Conservation (phyloP, 2,888 invertebrate species). For the Cyclophora punctaria region DNA sequence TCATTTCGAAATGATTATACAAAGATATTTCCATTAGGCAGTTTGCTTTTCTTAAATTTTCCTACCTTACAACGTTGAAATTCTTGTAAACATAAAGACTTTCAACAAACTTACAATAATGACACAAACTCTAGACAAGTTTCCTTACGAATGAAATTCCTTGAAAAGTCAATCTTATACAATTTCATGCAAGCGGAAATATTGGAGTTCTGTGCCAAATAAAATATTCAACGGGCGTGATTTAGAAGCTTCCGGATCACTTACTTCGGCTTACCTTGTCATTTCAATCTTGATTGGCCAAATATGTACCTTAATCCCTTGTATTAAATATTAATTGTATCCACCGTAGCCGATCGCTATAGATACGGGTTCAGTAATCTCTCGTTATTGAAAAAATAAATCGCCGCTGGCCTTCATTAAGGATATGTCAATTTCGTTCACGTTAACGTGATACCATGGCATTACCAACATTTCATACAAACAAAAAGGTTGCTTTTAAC, state of each 20-base stretch:
- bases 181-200: slow-evolving; percentile 33
- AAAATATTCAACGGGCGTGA: slow-evolving; percentile 55
- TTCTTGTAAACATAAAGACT: no score
- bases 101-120: not conserved
- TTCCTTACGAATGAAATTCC: not conserved
- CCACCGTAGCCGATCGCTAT: slow-evolving; percentile 1
- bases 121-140: not conserved
- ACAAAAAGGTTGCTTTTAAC: no score
- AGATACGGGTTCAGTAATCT: slow-evolving; percentile 12
- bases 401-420: slow-evolving; percentile 13
- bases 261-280: slow-evolving; percentile 41
- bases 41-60: no score
- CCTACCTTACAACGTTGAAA: no score
- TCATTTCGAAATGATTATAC: no score
- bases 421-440: slow-evolving; percentile 10
- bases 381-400: slow-evolving; percentile 17
- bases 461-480: no score
- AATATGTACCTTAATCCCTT: slow-evolving; percentile 34
- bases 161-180: slow-evolving; percentile 11
- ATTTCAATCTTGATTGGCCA: slow-evolving; percentile 27
- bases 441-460: not conserved
- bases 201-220: slow-evolving; percentile 40
- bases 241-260: slow-evolving; percentile 57
- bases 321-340: slow-evolving; percentile 21
- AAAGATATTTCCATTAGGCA: no score